Evolutionary conservation across 1,140 invertebrate genomes (phyloP).

Genomic region (Hormaphis cornu): DNA sequence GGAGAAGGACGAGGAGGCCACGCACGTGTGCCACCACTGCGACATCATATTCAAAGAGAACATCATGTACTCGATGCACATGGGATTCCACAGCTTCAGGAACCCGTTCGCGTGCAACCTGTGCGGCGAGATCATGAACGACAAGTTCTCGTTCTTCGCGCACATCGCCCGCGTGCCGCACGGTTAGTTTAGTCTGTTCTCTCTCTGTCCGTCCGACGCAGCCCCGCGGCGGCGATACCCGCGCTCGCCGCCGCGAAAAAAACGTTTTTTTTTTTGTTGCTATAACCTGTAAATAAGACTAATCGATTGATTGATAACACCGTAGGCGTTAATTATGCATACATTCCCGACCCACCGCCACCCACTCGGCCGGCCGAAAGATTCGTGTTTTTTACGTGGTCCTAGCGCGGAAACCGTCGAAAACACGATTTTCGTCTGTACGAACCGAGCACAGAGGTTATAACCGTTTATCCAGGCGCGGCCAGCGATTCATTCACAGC

Average conservation of each 20-base stretch:
- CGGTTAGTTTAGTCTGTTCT: no score
- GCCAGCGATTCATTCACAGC: no score
- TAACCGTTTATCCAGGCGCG: no score
- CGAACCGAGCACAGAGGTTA: no score
- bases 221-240: not conserved
- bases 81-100: constrained; percentile 85
- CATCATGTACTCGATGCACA: constrained; percentile 89
- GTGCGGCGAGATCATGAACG: constrained; percentile 72
- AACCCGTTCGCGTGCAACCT: constrained; percentile 91
- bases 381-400: not conserved
- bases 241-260: not conserved
- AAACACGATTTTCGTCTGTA: not conserved
- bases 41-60: constrained; percentile 82
- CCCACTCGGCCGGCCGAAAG: not conserved
- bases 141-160: constrained; percentile 81
- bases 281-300: no score
- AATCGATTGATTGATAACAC: no score
- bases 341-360: no score
- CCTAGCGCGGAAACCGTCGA: no score
- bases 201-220: not conserved
- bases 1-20: constrained; percentile 30
- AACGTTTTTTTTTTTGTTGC: not conserved
- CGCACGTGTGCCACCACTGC: constrained; percentile 64
- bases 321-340: no score
- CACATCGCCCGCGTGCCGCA: constrained; percentile 81